A percentile compares a stretch with the other conserved stretches of the same genome.
Evolutionary conservation across 2,888 invertebrate genomes (phyloP).

Genomic region (Stenchaetothrips biformis): DNA sequence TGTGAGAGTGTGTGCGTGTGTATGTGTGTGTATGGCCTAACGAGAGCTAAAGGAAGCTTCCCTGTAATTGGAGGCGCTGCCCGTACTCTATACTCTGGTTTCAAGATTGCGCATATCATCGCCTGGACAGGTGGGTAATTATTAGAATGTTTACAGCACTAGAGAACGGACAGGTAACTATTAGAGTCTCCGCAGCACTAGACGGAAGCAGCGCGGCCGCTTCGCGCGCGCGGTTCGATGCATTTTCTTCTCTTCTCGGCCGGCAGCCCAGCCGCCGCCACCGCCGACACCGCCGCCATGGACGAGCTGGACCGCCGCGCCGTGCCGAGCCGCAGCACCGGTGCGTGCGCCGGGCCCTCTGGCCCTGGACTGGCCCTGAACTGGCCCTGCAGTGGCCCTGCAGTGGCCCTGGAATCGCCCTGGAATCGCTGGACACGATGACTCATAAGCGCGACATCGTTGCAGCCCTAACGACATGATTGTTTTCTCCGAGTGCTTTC

Average conservation of each 20-base stretch:
- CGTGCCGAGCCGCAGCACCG: not conserved
- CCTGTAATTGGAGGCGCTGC: not conserved
- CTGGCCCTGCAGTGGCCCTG: not conserved
- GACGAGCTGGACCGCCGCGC: not conserved
- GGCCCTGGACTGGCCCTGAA: too few relatives aligned
- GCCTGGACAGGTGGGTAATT: not conserved
- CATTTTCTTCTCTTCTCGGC: too few relatives aligned
- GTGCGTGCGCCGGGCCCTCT: not conserved
- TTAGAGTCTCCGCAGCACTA: not conserved
- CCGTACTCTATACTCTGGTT: too few relatives aligned
- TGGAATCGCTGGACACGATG: too few relatives aligned
- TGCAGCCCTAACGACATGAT: too few relatives aligned
- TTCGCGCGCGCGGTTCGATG: too few relatives aligned
- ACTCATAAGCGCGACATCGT: too few relatives aligned
- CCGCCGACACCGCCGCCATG: not conserved
- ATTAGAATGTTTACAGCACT: not conserved
- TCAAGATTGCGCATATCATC: slow-evolving; percentile 8
- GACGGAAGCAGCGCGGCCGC: not conserved
- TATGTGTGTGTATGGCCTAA: not conserved
- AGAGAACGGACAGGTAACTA: not conserved
- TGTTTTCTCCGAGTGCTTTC: too few relatives aligned
- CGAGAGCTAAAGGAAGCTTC: not conserved
- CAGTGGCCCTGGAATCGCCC: not conserved
- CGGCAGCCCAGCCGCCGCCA: too few relatives aligned
- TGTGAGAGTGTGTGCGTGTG: not conserved